Evolutionary conservation across 2,113 vertebrate genomes (phyloP), one percentile per base, ranked within the genome.

Genomic region (Epinephelus cyanopodus): DNA sequence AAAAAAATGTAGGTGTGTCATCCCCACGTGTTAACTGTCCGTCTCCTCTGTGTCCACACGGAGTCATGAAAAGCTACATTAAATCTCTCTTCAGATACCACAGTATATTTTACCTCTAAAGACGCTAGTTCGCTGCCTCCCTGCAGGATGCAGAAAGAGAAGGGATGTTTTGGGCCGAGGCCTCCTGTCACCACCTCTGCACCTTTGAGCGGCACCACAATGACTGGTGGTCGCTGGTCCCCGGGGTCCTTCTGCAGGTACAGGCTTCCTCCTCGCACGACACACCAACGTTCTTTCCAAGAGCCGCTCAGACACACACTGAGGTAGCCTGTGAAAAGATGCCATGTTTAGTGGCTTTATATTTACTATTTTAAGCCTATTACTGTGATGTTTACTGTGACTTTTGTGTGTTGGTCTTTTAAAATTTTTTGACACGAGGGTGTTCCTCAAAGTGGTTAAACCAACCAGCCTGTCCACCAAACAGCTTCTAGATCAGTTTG

Each of bases 221-320:
- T 95, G 45, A 97, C 47, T 0, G 97, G 97, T 0, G 97, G 96
- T 7, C 94, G 94, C 77, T 96, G 93, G 83, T 99, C 97, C 0
- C 93, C 92, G 7, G 94, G 94, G 79, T 98, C 96, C 91, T 97
- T 97, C 90, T 97, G 97, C 78, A 99, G 95, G 92, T 96, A 96
- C 42, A 99, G 92, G 1, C 91, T 97, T 83, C 96, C 96, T 54
- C 84, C 92, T 79, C 96, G 95, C 48, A 99, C 94, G 37, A 95
- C 94, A 25, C 98, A 99, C 98, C 98, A 98, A 25, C 96, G 96
- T 77, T 99, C 97, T 92, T 96, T 98, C 98, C 98, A 99, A 77
- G 95, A 95, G 80, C 97, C 96, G 77, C 95, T 97, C 77, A 98
- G 94, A 91, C 98, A 94, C 82, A 98, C 95, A 1, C 96, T 97